phyloP scores from a whole-genome alignment of 2,113 vertebrate species.

The Bufo bufo region DNA sequence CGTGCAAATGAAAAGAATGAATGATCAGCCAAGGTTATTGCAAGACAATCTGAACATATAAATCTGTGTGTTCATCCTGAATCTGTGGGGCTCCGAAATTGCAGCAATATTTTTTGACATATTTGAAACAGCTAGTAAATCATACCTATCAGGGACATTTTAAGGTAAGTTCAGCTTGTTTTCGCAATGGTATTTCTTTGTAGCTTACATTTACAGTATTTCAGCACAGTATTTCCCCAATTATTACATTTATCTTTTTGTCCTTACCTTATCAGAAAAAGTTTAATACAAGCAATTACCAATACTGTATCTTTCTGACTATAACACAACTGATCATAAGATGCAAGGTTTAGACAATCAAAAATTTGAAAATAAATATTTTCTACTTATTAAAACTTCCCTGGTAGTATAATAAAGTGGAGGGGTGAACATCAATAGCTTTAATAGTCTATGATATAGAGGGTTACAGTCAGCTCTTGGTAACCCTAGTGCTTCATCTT shows the following conservation, averaged over 20 bases:
- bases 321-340: too few relatives aligned
- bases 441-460: too few relatives aligned
- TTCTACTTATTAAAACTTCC: too few relatives aligned
- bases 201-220: not conserved
- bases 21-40: conserved; percentile 28
- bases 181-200: not conserved
- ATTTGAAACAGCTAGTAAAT: not conserved
- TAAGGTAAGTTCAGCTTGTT: not conserved
- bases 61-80: not conserved
- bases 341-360: too few relatives aligned
- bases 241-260: not conserved
- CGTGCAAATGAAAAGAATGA: conserved; percentile 1
- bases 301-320: too few relatives aligned
- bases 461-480: too few relatives aligned
- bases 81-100: not conserved
- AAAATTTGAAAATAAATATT: too few relatives aligned
- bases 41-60: conserved; percentile 29
- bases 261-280: not conserved
- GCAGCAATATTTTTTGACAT: not conserved
- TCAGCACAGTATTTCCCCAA: not conserved
- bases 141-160: not conserved
- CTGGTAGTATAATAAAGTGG: too few relatives aligned
- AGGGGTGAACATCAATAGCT: too few relatives aligned
- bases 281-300: too few relatives aligned
- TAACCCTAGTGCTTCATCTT: too few relatives aligned